Evolutionary conservation across 2,888 invertebrate genomes (phyloP).

Genomic region (Metopia argyrocephala): DNA sequence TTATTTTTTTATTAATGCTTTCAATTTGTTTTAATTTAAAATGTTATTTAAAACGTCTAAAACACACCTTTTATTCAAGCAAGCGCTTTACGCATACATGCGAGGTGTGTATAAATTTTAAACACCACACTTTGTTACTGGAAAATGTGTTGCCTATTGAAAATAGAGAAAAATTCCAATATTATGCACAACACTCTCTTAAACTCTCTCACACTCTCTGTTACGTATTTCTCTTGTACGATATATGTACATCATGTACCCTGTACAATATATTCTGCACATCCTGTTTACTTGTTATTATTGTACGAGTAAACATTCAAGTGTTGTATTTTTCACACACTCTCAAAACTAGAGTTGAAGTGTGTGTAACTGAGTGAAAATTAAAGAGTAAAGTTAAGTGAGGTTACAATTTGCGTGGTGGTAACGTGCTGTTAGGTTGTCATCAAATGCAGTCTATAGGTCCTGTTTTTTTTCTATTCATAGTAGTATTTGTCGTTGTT

Average conservation of each 20-base stretch:
- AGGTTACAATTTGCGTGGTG: background rate
- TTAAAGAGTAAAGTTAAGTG: constrained; percentile 24
- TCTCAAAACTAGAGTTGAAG: constrained; percentile 30
- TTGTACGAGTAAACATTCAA: constrained; percentile 60
- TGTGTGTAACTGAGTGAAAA: constrained; percentile 11
- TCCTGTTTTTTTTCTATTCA: background rate
- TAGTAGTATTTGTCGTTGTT: constrained; percentile 2
- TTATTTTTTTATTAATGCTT: too few relatives aligned
- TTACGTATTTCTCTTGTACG: background rate
- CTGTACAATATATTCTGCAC: too few relatives aligned
- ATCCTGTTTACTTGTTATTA: too few relatives aligned
- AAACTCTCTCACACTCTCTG: background rate
- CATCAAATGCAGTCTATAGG: constrained; percentile 18
- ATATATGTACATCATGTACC: too few relatives aligned
- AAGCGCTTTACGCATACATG: constrained; percentile 3
- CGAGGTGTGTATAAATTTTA: background rate
- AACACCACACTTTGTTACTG: background rate
- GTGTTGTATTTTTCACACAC: constrained; percentile 61
- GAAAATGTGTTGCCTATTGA: background rate
- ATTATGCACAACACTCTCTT: background rate
- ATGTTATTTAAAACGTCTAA: too few relatives aligned
- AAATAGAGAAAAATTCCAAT: too few relatives aligned
- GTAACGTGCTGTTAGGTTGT: background rate
- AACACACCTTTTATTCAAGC: constrained; percentile 54
- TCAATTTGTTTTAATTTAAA: too few relatives aligned